A percentile compares a stretch with the other conserved stretches of the same genome.
Conservation (phyloP, 2,113 vertebrate species). For the Corythoichthys intestinalis region DNA sequence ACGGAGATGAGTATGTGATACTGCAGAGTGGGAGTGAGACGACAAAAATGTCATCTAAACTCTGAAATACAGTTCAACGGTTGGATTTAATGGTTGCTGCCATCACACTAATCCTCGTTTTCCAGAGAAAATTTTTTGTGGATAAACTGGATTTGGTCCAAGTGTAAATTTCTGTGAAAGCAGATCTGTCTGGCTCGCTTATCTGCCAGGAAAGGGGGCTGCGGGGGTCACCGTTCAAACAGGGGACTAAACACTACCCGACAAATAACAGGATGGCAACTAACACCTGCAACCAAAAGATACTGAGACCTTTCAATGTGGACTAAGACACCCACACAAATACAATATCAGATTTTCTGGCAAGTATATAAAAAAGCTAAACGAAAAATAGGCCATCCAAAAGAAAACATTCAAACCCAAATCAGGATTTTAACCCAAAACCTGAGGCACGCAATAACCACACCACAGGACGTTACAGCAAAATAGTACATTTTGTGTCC, state of each 20-base stretch:
- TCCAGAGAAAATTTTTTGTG: conserved; percentile 11
- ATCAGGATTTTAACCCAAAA: too few relatives aligned
- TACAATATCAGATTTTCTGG: too few relatives aligned
- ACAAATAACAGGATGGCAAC: background rate
- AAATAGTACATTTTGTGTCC: background rate
- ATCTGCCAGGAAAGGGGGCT: background rate
- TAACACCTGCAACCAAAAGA: conserved; percentile 1
- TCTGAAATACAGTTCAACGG: background rate
- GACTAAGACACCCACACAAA: background rate
- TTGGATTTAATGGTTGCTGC: background rate
- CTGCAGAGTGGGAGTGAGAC: conserved; percentile 30
- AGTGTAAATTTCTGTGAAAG: conserved; percentile 14
- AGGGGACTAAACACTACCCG: background rate
- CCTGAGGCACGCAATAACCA: too few relatives aligned
- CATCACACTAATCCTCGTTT: conserved; percentile 20
- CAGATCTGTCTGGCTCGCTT: conserved; percentile 21
- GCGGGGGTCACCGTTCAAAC: background rate
- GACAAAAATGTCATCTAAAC: conserved; percentile 3
- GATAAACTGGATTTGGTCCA: conserved; percentile 15
- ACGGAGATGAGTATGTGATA: conserved; percentile 6
- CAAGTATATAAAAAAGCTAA: too few relatives aligned
- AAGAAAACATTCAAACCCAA: too few relatives aligned
- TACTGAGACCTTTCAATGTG: background rate
- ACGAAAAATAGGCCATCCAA: too few relatives aligned
- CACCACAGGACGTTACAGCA: too few relatives aligned